Evolutionary conservation across 2,888 invertebrate species (phyloP), one percentile per base, ranked within the genome.

Genomic region (Zeuzera pyrina): DNA sequence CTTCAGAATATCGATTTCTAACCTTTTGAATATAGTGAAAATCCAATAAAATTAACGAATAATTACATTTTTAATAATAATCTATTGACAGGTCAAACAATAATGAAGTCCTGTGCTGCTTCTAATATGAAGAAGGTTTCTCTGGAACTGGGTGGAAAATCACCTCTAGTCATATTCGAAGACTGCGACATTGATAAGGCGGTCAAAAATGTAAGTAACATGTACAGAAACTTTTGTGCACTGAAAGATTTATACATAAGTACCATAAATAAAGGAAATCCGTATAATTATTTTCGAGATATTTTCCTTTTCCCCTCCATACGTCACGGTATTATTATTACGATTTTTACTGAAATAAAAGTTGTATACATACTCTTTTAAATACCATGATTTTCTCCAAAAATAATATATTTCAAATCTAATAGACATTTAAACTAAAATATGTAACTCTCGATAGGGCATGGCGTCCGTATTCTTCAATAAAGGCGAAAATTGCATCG

Each of bases 401-500:
- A n/a, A n/a, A n/a, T n/a, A n/a, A n/a, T n/a, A n/a, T n/a, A n/a
- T n/a, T n/a, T n/a, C n/a, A n/a, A n/a, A n/a, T n/a, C n/a, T n/a
- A n/a, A n/a, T n/a, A n/a, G n/a, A n/a, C n/a, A n/a, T n/a, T n/a
- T n/a, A n/a, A n/a, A n/a, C n/a, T n/a, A n/a, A n/a, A n/a, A n/a
- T n/a, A n/a, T n/a, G n/a, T n/a, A n/a, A n/a, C n/a, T 26, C 5
- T 13, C 55, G 57, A 2, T 57, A 94, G 93, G 95, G 94, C 0
- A 94, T 96, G 92, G 90, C 91, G 31, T 91, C 95, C 33, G 97
- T 98, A 2, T 98, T 97, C 84, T 98, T 98, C 86, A 98, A 98
- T 77, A 98, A 98, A 65, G 98, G 98, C 32, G 98, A 98, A 78
- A 98, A 98, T 69, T 98, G 98, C 70, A 98, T 98, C 45, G 97